Conservation (phyloP, 2,888 invertebrate species). For the Rugalucina vietnamica region DNA sequence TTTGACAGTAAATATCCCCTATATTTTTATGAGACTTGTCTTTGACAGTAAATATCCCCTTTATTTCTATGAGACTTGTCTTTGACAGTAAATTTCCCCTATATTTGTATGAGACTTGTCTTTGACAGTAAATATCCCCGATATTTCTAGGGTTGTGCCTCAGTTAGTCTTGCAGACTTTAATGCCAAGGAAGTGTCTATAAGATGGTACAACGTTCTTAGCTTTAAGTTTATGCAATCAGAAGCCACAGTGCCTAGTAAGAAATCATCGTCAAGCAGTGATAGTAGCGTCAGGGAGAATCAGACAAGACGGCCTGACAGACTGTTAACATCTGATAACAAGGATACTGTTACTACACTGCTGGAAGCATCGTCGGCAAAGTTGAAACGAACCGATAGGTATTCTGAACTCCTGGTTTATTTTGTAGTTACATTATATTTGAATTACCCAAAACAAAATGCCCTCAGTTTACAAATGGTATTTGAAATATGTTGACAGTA, state of each 20-base stretch:
- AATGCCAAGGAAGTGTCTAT: constrained; percentile 91
- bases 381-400: constrained; percentile 56
- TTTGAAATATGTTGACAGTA: too few species aligned
- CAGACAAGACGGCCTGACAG: constrained; percentile 20
- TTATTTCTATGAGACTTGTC: too few species aligned
- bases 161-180: constrained; percentile 98
- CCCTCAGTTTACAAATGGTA: too few species aligned
- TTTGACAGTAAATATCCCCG: too few species aligned
- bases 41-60: too few species aligned
- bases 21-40: too few species aligned
- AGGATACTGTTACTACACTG: constrained; percentile 75
- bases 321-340: background rate
- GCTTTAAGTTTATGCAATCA: constrained; percentile 91
- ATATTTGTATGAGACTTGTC: too few species aligned
- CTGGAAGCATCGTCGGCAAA: constrained; percentile 79
- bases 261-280: constrained; percentile 33
- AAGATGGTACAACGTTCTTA: constrained; percentile 98
- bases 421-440: background rate
- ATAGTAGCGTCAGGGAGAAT: constrained; percentile 23
- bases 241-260: constrained; percentile 66
- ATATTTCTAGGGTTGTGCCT: constrained; percentile 98
- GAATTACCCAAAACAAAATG: too few species aligned
- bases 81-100: too few species aligned
- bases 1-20: too few species aligned
- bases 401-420: background rate